A percentile compares a stretch with the other conserved stretches of the same genome.
Conservation (phyloP, 2,888 invertebrate genomes). For the Apotomis betuletana region DNA sequence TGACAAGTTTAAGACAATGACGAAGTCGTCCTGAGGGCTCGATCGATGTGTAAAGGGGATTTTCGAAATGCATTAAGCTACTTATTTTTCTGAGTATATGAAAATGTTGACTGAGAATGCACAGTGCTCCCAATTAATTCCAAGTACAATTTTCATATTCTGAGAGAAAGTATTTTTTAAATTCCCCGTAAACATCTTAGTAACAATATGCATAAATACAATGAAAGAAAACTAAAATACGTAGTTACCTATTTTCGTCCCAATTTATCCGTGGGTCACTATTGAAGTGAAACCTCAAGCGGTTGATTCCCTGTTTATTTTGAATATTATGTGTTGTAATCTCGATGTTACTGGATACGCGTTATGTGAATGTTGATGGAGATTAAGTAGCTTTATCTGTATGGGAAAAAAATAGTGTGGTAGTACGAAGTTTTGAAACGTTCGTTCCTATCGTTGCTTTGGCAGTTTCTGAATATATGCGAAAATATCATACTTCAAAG, state of each 20-base stretch:
- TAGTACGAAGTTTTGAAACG: background rate
- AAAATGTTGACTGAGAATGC: no score
- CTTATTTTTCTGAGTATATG: no score
- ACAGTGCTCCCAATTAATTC: no score
- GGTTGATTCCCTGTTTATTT: constrained; percentile 8
- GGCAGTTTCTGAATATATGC: no score
- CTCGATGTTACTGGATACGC: constrained; percentile 25
- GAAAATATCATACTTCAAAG: background rate
- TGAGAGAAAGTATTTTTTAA: no score
- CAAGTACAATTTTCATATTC: no score
- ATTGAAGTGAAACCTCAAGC: background rate
- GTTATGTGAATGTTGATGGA: constrained; percentile 16
- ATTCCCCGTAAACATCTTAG: background rate
- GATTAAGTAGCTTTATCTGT: constrained; percentile 17
- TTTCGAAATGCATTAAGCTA: background rate
- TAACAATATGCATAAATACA: constrained; percentile 8
- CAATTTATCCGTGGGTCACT: background rate
- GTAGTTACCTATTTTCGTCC: constrained; percentile 20
- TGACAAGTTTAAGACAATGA: no score
- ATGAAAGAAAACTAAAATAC: constrained; percentile 25
- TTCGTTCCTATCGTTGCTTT: no score
- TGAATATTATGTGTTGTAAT: constrained; percentile 18
- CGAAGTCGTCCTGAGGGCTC: no score
- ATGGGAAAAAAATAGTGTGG: background rate
- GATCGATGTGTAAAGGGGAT: background rate